Evolutionary conservation across 2,888 invertebrate genomes (phyloP), one percentile per base, ranked within the genome.

Genomic region (Erannis defoliaria): DNA sequence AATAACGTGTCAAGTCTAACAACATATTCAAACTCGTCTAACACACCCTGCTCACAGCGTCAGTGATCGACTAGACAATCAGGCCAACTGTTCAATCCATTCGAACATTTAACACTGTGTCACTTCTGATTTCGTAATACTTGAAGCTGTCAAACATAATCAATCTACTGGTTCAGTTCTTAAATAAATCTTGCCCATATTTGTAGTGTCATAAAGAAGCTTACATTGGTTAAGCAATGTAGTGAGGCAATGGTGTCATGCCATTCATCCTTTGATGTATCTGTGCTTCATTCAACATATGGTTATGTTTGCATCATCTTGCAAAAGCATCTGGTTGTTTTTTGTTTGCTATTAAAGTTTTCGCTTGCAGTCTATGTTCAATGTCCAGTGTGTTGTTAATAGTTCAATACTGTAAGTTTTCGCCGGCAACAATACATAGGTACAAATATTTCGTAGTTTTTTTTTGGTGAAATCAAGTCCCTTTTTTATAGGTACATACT

Each of bases 141-240:
- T 43, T 37, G 23, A 29, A 53, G 51, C 56, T 66, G 62, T 66
- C 66, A 62, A 53, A 53, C 50, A 48, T 57, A 58, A 62, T 65
- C 62, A 65, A 45, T 33, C 35, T 43, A 49, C 61, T 37, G 42
- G 62, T 53, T 56, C 51, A 53, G 45, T 53, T 51, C 78, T 75
- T 77, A 71, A 78, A 85, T 79, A 84, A 80, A 84, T 81, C 75
- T 78, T 78, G 76, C 64, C 88, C 85, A 81, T 87, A 85, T 87
- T 79, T 74, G 82, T 80, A 40, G 23, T 67, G 65, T 55, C 62
- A 71, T 71, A 71, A 64, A 69, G 55, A 62, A 63, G 60, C 59
- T 64, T 60, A 49, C 42, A 48, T 33, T 49, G 63, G 65, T 81
- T 81, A 68, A 62, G 75, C 66, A 81, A 80, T 59, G 19, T 43